These are phyloP conservation scores for Apamea sordens DNA, from an alignment of 2,888 invertebrate species.

Conservation along the genomic window DNA sequence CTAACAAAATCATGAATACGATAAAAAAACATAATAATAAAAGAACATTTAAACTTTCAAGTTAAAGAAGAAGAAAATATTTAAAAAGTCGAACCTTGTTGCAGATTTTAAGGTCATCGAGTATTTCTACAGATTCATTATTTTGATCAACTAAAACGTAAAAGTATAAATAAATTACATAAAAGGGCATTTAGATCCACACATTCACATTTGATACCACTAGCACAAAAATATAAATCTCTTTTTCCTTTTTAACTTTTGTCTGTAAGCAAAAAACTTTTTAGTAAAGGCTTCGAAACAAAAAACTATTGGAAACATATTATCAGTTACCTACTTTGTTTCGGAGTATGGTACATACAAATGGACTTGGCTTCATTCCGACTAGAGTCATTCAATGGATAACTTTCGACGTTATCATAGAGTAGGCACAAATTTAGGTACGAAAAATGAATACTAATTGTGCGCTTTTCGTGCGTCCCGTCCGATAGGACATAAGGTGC, in stretches of 20 bases:
- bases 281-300: conserved; percentile 32
- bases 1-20: no score
- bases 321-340: conserved; percentile 34
- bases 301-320: conserved; percentile 51
- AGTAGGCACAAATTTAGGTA: background rate
- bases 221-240: background rate
- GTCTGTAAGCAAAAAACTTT: conserved; percentile 36
- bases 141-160: no score
- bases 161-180: no score
- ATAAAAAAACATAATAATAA: no score
- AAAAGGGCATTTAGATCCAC: no score
- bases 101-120: no score
- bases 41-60: no score
- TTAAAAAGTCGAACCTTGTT: no score
- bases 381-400: conserved; percentile 9
- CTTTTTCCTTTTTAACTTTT: conserved; percentile 4
- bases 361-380: conserved; percentile 18
- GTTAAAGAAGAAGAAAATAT: no score
- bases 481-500: no score
- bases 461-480: no score
- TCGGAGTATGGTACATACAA: conserved; percentile 21
- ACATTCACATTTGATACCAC: background rate
- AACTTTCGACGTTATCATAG: conserved; percentile 29
- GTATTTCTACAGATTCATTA: no score
- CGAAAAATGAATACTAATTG: conserved; percentile 28